Conservation (phyloP, 2,797 vertebrate species). For the Craterocephalus amniculus region DNA sequence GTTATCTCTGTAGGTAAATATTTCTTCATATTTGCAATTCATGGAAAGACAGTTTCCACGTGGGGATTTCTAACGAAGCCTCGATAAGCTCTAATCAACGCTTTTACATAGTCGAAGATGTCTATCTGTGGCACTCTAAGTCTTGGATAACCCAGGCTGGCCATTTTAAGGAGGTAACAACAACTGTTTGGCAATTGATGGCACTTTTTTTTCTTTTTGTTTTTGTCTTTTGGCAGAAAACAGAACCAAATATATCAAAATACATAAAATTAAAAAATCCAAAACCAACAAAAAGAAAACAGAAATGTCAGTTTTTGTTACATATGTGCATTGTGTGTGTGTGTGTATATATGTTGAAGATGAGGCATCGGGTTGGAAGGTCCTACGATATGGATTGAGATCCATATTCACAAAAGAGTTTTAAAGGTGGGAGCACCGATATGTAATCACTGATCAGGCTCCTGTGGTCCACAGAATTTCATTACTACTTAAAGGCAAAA, state of each 20-base stretch:
- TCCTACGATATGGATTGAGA: conserved; percentile 73
- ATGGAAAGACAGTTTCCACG: conserved; percentile 9
- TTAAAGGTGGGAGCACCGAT: conserved; percentile 67
- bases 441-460: conserved; percentile 61
- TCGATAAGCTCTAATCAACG: conserved; percentile 18
- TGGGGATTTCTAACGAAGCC: conserved; percentile 34
- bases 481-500: conserved; percentile 79
- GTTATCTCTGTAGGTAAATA: conserved; percentile 25
- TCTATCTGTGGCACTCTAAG: conserved; percentile 68
- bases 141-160: conserved; percentile 67
- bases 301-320: conserved; percentile 79
- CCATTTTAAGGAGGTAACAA: conserved; percentile 79
- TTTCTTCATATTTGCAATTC: conserved; percentile 19
- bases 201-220: conserved; percentile 59
- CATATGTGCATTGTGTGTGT: conserved; percentile 34
- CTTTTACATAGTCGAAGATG: conserved; percentile 49
- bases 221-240: conserved; percentile 67
- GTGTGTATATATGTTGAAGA: conserved; percentile 57
- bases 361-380: conserved; percentile 81
- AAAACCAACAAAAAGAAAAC: conserved; percentile 32
- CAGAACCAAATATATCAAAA: conserved; percentile 76
- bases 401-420: conserved; percentile 80
- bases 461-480: conserved; percentile 73
- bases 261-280: conserved; percentile 55
- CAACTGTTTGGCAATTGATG: conserved; percentile 76